Evolutionary conservation across 2,113 vertebrate species (phyloP).

Genomic region (Anarhynchus alexandrinus): DNA sequence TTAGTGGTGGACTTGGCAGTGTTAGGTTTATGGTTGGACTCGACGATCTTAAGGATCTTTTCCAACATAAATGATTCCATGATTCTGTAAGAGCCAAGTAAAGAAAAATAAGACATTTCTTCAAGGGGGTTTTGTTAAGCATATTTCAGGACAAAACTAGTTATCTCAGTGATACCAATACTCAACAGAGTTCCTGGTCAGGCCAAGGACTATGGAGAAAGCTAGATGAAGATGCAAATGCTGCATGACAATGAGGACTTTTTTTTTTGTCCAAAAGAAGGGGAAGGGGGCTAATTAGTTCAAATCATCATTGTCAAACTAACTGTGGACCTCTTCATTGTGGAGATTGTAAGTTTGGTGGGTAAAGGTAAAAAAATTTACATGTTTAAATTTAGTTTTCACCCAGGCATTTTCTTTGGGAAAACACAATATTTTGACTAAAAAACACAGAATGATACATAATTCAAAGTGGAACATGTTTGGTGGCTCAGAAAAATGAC

Average conservation of each 20-base stretch:
- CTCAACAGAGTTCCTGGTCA: not conserved
- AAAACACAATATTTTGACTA: not conserved
- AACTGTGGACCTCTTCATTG: not conserved
- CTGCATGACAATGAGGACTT: not conserved
- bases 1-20: not conserved
- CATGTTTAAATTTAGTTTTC: not conserved
- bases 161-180: not conserved
- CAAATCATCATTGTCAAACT: not conserved
- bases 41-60: not conserved
- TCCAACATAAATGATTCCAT: not conserved
- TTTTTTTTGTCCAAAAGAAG: not conserved
- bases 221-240: not conserved
- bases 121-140: not conserved
- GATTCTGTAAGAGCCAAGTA: not conserved
- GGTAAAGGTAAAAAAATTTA: not conserved
- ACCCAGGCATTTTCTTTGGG: not conserved
- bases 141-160: not conserved
- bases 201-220: not conserved
- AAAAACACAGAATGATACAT: not conserved
- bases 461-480: not conserved
- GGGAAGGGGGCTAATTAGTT: not conserved
- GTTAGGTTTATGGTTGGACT: not conserved
- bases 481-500: not conserved
- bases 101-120: not conserved
- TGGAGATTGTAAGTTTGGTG: not conserved